Conservation (phyloP, 2,888 invertebrate species). For the Hipparchia semele region DNA sequence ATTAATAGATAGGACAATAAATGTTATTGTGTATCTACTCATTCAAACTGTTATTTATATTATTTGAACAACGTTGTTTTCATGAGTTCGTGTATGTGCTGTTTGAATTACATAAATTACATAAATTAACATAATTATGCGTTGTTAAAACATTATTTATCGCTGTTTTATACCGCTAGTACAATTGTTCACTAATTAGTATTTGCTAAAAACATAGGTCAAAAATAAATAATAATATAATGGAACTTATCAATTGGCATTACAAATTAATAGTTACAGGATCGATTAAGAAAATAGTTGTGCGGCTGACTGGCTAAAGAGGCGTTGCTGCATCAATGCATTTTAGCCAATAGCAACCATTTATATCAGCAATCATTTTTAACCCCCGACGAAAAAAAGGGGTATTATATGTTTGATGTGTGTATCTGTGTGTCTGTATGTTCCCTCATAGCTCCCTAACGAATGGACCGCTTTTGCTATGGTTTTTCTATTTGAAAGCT, state of each 20-base stretch:
- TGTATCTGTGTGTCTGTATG: too few relatives aligned
- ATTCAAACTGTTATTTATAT: not conserved
- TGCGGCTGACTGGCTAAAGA: too few relatives aligned
- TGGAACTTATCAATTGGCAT: too few relatives aligned
- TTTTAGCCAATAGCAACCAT: too few relatives aligned
- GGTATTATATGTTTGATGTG: too few relatives aligned
- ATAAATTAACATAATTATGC: constrained; percentile 9
- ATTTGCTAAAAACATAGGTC: not conserved
- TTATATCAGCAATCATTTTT: too few relatives aligned
- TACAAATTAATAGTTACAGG: too few relatives aligned
- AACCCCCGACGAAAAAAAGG: too few relatives aligned
- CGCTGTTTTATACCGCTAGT: not conserved
- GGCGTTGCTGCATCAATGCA: too few relatives aligned
- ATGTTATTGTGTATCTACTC: not conserved
- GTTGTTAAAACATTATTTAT: constrained; percentile 6
- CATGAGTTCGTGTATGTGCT: not conserved
- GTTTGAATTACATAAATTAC: not conserved
- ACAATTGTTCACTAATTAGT: not conserved
- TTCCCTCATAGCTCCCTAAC: too few relatives aligned
- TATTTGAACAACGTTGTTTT: constrained; percentile 9
- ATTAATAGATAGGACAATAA: not conserved
- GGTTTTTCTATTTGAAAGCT: too few relatives aligned
- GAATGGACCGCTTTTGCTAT: too few relatives aligned
- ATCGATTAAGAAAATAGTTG: not conserved
- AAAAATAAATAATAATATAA: not conserved